Percentiles rank a stretch among this genome's conserved stretches.
Conservation (phyloP, 2,888 invertebrate genomes). For the Exephanes ischioxanthus region DNA sequence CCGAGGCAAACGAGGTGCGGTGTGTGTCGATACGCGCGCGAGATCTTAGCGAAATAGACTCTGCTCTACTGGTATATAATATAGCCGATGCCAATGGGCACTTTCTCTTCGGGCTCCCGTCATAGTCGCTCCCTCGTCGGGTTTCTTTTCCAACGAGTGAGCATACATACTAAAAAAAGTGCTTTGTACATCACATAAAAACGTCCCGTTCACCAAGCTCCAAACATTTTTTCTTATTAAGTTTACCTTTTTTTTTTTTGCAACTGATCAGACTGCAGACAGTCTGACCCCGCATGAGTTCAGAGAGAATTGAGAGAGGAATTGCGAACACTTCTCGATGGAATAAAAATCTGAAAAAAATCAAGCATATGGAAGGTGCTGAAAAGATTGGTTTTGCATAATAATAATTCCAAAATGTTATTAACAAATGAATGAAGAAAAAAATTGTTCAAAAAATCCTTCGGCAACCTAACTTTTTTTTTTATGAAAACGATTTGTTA, state of each 20-base stretch:
- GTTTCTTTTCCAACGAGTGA: neutral
- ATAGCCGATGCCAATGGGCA: conserved; percentile 31
- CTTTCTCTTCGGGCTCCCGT: conserved; percentile 35
- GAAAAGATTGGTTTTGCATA: too few species aligned
- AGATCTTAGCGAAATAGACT: conserved; percentile 30
- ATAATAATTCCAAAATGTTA: too few species aligned
- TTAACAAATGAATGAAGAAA: too few species aligned
- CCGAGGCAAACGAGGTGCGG: conserved; percentile 3
- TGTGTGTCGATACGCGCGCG: conserved; percentile 36
- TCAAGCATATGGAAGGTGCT: too few species aligned
- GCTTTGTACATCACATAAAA: neutral
- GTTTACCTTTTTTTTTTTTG: neutral
- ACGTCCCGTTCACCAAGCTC: neutral
- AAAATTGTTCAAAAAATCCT: too few species aligned
- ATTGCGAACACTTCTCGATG: too few species aligned
- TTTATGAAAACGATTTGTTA: too few species aligned
- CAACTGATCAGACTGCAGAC: too few species aligned
- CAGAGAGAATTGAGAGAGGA: too few species aligned
- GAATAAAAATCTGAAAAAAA: too few species aligned
- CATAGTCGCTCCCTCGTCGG: conserved; percentile 9
- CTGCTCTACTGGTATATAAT: neutral
- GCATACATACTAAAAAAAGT: neutral
- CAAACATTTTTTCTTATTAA: neutral
- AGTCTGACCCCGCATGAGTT: too few species aligned
- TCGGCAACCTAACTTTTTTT: too few species aligned